phyloP scores from a whole-genome alignment of 2,113 vertebrate genomes.

The Aramus guarauna region DNA sequence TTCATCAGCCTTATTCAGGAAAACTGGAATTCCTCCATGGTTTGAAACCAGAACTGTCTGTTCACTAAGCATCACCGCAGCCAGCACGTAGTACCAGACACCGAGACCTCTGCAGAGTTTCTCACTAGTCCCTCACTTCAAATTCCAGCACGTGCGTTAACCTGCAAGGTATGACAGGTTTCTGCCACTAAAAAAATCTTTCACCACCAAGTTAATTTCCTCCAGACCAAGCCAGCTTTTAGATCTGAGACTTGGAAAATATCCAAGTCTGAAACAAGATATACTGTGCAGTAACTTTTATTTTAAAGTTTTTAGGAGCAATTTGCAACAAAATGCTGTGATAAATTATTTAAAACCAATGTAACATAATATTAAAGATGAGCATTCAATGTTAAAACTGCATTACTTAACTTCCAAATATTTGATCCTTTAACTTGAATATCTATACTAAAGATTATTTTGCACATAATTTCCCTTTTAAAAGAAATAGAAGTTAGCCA shows the following conservation, averaged over 20 bases:
- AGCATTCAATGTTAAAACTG: not conserved
- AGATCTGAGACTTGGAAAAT: not conserved
- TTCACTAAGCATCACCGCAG: not conserved
- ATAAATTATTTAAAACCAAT: not conserved
- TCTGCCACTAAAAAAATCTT: rapidly evolving
- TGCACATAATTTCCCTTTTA: not conserved
- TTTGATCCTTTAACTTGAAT: not conserved
- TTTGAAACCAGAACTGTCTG: not conserved
- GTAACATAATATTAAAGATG: not conserved
- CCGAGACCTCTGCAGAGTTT: rapidly evolving
- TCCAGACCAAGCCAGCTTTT: not conserved
- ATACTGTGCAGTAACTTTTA: not conserved
- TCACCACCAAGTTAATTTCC: too few relatives aligned
- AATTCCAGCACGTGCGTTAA: rapidly evolving
- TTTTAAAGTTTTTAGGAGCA: not conserved
- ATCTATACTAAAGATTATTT: not conserved
- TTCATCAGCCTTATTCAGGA: not conserved
- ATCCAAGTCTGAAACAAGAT: not conserved
- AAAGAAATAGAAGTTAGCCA: not conserved
- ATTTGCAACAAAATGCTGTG: not conserved
- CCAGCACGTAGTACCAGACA: not conserved
- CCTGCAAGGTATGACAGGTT: rapidly evolving
- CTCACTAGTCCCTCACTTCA: not conserved
- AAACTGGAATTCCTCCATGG: not conserved
- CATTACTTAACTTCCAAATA: not conserved